phyloP scores from a whole-genome alignment of 2,888 invertebrate species.

The Calameuta filiformis region DNA sequence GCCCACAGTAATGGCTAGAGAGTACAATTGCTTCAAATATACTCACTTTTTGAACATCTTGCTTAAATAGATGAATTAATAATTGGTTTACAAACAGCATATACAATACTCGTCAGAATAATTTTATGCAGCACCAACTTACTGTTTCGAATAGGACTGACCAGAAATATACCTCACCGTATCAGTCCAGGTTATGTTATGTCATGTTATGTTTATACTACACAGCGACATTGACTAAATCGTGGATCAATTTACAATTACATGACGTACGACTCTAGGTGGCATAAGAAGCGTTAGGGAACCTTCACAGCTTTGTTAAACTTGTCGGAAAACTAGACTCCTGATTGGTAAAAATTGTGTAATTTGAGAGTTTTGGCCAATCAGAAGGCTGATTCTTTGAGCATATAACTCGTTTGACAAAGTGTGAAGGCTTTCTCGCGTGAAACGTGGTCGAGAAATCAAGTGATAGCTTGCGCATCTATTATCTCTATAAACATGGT shows the following conservation, averaged over 20 bases:
- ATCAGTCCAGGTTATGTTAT: not conserved
- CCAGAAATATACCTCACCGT: not conserved
- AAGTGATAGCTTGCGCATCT: not conserved
- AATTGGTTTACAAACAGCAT: not conserved
- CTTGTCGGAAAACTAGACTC: not conserved
- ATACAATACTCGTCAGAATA: not conserved
- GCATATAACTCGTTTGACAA: not conserved
- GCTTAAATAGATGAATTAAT: not conserved
- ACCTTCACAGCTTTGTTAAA: not conserved
- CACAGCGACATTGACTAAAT: not conserved
- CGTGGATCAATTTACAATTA: not conserved
- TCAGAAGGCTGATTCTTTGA: not conserved
- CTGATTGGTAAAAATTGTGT: not conserved
- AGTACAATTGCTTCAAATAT: not conserved
- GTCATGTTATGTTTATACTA: not conserved
- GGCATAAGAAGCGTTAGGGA: not conserved
- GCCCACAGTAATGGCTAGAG: conserved; percentile 4
- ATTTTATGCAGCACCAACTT: not conserved
- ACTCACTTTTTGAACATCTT: conserved; percentile 69
- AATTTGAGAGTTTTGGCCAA: not conserved
- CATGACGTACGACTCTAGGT: not conserved
- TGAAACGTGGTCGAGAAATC: not conserved
- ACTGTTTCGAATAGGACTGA: not conserved
- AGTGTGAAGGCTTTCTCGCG: not conserved
- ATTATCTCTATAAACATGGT: conserved; percentile 19